Percentiles rank a stretch among this genome's conserved stretches.
These are phyloP conservation scores for Pycnomerus fuliginosus DNA, from an alignment of 2,888 invertebrate species.

Conservation along the genomic window DNA sequence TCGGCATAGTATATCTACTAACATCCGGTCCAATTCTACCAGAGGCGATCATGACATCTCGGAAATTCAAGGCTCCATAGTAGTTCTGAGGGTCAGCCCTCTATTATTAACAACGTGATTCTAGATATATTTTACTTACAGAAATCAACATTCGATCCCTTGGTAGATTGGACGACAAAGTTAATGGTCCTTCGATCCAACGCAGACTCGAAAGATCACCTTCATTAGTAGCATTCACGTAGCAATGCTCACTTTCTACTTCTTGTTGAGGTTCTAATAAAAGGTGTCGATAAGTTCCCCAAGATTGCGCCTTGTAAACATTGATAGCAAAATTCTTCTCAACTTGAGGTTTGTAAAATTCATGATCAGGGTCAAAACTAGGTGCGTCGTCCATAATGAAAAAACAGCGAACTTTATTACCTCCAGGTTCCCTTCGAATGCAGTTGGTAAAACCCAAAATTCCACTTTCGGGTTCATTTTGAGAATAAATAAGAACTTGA, in stretches of 20 bases:
- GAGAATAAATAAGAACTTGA: too few relatives aligned
- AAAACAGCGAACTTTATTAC: slow-evolving; percentile 50
- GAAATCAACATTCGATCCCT: not conserved
- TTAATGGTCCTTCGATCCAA: slow-evolving; percentile 73
- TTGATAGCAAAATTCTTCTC: slow-evolving; percentile 76
- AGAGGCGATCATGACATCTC: not conserved
- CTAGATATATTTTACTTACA: not conserved
- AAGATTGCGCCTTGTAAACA: too few relatives aligned
- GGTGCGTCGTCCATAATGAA: slow-evolving; percentile 64
- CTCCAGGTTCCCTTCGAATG: slow-evolving; percentile 58
- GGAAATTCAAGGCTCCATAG: not conserved
- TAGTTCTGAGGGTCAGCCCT: not conserved
- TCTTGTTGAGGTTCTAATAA: slow-evolving; percentile 58
- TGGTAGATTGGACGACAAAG: too few relatives aligned
- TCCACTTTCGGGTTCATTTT: too few relatives aligned
- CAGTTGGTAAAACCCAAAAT: too few relatives aligned
- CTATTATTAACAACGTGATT: not conserved
- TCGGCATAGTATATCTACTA: too few relatives aligned
- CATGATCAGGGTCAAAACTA: too few relatives aligned
- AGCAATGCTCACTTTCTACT: slow-evolving; percentile 64
- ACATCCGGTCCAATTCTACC: too few relatives aligned
- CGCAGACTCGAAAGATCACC: slow-evolving; percentile 84
- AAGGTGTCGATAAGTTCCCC: slow-evolving; percentile 80
- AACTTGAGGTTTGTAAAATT: slow-evolving; percentile 66
- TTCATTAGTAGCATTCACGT: slow-evolving; percentile 70